Evolutionary conservation across 2,888 invertebrate species (phyloP), one percentile per base, ranked within the genome.

Genomic region (Hoplodrina ambigua): DNA sequence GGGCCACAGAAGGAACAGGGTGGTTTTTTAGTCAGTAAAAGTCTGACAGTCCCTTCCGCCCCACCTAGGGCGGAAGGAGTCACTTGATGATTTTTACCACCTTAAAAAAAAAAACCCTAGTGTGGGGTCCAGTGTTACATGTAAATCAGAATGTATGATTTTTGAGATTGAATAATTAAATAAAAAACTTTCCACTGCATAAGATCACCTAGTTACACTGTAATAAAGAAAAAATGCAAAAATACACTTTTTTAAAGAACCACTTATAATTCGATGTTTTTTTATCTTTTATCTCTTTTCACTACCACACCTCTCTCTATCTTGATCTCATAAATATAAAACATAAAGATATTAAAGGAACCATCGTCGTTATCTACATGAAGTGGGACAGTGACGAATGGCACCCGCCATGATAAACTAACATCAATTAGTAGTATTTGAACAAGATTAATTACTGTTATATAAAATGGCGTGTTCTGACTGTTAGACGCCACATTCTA

Each of bases 381-480:
- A 79, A 75, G 55, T 75, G 57, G 75, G 30, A 67, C 80, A 75
- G n/a, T 71, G 80, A 67, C 71, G 19, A 79, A 44, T 17, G 41
- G 52, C 62, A 50, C 61, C 52, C 59, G 62, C 46, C 53, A 50
- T 54, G 65, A 68, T 68, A 68, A 68, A 68, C 58, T 33, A 15
- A 60, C 63, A 67, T 33, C 56, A 72, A 80, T 80, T 77, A 65
- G 58, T 37, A 20, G 41, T 69, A 77, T 77, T 80, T 80, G 44
- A 73, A 64, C 69, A 73, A 80, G 73, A 80, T 80, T 77, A 68
- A 80, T 80, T 62, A 62, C 57, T 61, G 54, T 59, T 55, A 19
- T 53, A 61, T 63, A 30, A 63, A 69, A 73, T 62, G 57, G 53
- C 17, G 61, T 62, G 20, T 65, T 52, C 19, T 50, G 4, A 50